Base-by-base conservation (phyloP, 2,888 invertebrate genomes). In the Tinea pellionella region DNA sequence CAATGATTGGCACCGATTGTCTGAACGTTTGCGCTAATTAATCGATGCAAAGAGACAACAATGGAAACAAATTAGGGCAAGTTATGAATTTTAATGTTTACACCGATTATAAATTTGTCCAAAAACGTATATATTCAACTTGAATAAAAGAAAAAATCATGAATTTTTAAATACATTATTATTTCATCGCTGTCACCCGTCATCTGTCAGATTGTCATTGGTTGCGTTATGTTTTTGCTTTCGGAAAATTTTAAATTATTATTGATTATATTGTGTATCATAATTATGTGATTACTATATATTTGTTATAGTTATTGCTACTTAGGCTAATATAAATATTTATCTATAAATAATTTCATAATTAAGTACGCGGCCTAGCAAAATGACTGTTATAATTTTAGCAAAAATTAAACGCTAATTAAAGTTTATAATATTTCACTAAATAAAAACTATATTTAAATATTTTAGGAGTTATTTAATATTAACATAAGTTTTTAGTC, bases 1-100 rank as follows among this genome's bases (percentile, higher is more conserved):
- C 73, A 68, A 75, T 83, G 78, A 84, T 85, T 83, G 86, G 81
- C 85, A 80, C 69, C 74, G 53, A 75, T 82, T 81, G 81, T 81
- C 77, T 73, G 71, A 70, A 72, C 72, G 73, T 75, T 76, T 75
- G 77, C 63, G 67, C 74, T 73, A 74, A 76, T 78, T 77, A 70
- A 47, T 11, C 19, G 12, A 15, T n/a, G 32, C 37, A 60, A 60
- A 16, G 55, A 16, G 42, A 4, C 53, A 9, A 53, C 47, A 47
- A 16, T 47, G 53, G 24, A 24, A 53, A 53, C 24, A 53, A 53
- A 53, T 53, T 24, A 8, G n/a, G 16, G 7, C 24, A 9, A 12
- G 16, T 53, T n/a, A 53, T 47, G 47, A 16, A 47, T 47, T 47
- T 47, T 2, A 47, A 47, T 47, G 47, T 47, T 15, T 47, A 47